phyloP scores from a whole-genome alignment of 2,888 invertebrate species.

The Troglohyphantes excavatus region DNA sequence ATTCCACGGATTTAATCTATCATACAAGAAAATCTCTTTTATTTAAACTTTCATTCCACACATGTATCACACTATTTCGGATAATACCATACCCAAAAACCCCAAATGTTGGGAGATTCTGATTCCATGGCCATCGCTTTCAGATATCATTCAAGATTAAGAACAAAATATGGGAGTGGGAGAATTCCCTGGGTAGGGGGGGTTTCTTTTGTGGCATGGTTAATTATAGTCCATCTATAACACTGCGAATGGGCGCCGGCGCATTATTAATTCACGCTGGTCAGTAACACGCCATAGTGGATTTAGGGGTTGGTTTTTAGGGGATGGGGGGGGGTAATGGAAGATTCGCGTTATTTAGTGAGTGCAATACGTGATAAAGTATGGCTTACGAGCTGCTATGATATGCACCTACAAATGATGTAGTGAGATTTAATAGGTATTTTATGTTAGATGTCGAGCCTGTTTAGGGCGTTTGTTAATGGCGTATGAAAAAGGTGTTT shows the following conservation, averaged over 20 bases:
- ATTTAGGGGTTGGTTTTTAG: background rate
- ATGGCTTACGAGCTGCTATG: background rate
- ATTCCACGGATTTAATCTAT: too few species aligned
- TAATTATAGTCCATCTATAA: background rate
- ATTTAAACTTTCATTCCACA: too few species aligned
- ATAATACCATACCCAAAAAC: too few species aligned
- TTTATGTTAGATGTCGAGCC: background rate
- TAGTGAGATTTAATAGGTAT: background rate
- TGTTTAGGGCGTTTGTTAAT: background rate
- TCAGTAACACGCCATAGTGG: background rate
- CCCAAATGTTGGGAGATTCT: background rate
- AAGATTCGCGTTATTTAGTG: slow-evolving; percentile 13
- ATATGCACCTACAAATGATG: slow-evolving; percentile 9
- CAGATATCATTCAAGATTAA: too few species aligned
- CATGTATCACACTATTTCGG: too few species aligned
- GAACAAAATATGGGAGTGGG: too few species aligned
- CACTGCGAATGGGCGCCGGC: background rate
- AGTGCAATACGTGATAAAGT: background rate
- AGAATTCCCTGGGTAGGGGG: too few species aligned
- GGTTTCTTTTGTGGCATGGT: background rate
- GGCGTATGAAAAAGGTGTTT: background rate
- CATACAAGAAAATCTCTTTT: too few species aligned
- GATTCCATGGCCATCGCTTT: background rate
- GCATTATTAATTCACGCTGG: slow-evolving; percentile 9
- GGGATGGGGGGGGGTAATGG: background rate